Percentiles rank a stretch among this genome's conserved stretches.
phyloP scores from a whole-genome alignment of 1,140 invertebrate genomes.

The Vollenhovia emeryi region DNA sequence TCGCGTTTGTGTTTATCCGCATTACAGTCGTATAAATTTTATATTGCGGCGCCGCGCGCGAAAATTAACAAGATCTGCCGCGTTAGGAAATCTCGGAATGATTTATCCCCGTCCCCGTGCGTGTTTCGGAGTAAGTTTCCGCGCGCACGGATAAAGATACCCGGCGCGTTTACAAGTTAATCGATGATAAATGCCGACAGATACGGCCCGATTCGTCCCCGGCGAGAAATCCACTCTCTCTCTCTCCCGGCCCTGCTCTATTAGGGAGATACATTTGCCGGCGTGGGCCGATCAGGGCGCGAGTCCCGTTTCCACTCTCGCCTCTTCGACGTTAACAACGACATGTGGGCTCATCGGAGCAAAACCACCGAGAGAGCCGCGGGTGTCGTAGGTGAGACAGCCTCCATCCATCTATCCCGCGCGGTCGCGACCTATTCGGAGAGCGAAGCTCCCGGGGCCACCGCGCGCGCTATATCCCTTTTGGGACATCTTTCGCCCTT shows the following conservation, averaged over 20 bases:
- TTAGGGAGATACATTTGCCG: conserved; percentile 77
- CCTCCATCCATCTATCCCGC: conserved; percentile 73
- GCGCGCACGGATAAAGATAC: neutral
- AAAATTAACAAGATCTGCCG: conserved; percentile 7
- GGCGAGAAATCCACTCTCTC: conserved; percentile 77
- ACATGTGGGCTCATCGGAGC: conserved; percentile 83
- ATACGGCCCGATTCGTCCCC: conserved; percentile 30
- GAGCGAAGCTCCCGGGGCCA: conserved; percentile 67
- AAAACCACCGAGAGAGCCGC: conserved; percentile 76
- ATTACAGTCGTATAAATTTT: conserved; percentile 1
- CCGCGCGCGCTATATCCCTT: conserved; percentile 76
- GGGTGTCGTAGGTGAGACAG: conserved; percentile 75
- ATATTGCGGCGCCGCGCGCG: neutral
- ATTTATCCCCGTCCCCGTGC: neutral
- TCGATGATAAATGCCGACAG: conserved; percentile 83
- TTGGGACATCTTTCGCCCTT: conserved; percentile 76
- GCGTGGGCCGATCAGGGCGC: conserved; percentile 79
- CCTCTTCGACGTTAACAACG: conserved; percentile 62
- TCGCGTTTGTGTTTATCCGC: neutral
- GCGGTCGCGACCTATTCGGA: conserved; percentile 45
- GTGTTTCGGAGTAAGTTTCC: neutral
- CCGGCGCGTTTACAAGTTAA: conserved; percentile 76
- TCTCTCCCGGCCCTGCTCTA: conserved; percentile 71
- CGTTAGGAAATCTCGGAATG: neutral
- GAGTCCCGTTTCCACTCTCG: conserved; percentile 64